A percentile compares a stretch with the other conserved stretches of the same genome.
Evolutionary conservation across 1,140 invertebrate genomes (phyloP).

Genomic region (Rhynchophorus ferrugineus): DNA sequence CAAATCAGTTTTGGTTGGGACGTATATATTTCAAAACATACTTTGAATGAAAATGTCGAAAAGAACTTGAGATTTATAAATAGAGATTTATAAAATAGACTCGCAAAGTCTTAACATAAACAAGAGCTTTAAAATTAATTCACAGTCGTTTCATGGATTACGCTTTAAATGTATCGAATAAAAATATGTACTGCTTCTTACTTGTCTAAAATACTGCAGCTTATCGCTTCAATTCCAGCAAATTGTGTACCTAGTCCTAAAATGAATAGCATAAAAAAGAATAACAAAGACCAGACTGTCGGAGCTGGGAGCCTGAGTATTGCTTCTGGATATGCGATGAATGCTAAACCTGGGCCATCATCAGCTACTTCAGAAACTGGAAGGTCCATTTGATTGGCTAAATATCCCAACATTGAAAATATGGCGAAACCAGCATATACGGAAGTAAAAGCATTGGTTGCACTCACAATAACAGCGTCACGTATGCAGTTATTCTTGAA

Average conservation of each 20-base stretch:
- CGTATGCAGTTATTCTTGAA: conserved; percentile 66
- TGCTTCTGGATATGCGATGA: conserved; percentile 75
- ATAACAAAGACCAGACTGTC: conserved; percentile 71
- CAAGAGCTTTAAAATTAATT: too few species aligned
- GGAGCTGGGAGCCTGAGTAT: conserved; percentile 68
- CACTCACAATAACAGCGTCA: conserved; percentile 59
- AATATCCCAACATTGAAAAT: conserved; percentile 75
- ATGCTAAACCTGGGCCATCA: conserved; percentile 69
- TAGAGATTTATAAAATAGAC: too few species aligned
- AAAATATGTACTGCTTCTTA: too few species aligned
- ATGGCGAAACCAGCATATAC: conserved; percentile 70
- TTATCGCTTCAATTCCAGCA: conserved; percentile 72
- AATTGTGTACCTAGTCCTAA: conserved; percentile 71
- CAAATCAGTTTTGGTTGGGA: too few species aligned
- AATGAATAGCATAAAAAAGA: conserved; percentile 81
- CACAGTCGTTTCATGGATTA: too few species aligned
- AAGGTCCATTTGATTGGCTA: conserved; percentile 57
- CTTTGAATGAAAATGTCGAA: too few species aligned
- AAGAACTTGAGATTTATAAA: too few species aligned
- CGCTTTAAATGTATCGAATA: too few species aligned
- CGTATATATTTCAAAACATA: too few species aligned
- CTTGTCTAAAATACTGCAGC: conserved; percentile 64
- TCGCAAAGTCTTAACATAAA: too few species aligned
- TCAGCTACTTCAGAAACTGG: conserved; percentile 52
- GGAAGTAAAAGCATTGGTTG: conserved; percentile 65